Conservation (phyloP, 1,140 invertebrate species). For the Cydia pomonella region DNA sequence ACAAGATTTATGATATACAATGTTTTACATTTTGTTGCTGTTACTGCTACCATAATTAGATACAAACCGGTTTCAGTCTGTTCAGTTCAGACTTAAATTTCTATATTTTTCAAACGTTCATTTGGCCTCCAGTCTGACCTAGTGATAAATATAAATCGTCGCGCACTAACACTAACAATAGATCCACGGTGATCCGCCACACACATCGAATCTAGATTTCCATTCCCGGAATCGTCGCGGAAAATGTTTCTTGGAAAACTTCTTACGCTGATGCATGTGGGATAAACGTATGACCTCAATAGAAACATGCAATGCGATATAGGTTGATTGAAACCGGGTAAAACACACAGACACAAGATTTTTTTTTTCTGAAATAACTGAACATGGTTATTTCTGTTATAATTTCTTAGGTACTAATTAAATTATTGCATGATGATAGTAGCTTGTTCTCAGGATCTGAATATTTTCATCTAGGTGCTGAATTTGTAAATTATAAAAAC, state of each 20-base stretch:
- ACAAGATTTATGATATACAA: too few species aligned
- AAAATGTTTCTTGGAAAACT: not conserved
- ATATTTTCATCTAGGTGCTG: too few species aligned
- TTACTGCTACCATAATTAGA: too few species aligned
- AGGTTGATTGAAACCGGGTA: too few species aligned
- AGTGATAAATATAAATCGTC: conserved; percentile 17
- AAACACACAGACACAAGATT: too few species aligned
- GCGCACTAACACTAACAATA: conserved; percentile 15
- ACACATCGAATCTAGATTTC: not conserved
- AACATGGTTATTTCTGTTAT: too few species aligned
- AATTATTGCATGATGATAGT: too few species aligned
- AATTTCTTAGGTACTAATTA: too few species aligned
- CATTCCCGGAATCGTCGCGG: not conserved
- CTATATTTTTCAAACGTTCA: not conserved
- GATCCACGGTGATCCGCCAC: not conserved
- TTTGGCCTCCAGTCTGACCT: conserved; percentile 24
- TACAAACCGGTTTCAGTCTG: not conserved
- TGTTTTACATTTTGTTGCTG: too few species aligned
- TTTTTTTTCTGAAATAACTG: too few species aligned
- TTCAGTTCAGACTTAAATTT: not conserved
- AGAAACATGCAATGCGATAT: not conserved
- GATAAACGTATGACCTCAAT: not conserved
- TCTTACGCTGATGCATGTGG: not conserved
- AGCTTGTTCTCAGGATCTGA: too few species aligned
- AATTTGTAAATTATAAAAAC: too few species aligned